Evolutionary conservation across 2,113 vertebrate genomes (phyloP).

Genomic region (Oxyura jamaicensis): DNA sequence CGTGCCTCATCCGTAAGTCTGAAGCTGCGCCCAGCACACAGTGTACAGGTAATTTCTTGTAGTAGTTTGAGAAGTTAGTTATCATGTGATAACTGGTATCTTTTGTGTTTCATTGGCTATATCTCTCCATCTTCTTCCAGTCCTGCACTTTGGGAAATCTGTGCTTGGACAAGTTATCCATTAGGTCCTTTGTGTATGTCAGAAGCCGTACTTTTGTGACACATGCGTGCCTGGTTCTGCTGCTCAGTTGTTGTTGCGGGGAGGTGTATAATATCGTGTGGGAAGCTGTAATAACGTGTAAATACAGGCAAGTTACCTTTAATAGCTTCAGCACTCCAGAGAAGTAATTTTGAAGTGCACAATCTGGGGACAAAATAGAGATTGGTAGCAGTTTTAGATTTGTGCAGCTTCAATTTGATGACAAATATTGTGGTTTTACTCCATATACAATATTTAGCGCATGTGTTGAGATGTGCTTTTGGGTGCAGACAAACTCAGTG

Average conservation of each 20-base stretch:
- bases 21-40: neutral
- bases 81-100: neutral
- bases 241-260: neutral
- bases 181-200: neutral
- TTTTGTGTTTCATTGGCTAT: neutral
- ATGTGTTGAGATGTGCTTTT: neutral
- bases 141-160: neutral
- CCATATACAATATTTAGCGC: neutral
- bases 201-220: neutral
- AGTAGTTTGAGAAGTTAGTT: neutral
- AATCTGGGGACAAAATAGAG: neutral
- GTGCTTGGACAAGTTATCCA: neutral
- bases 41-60: neutral
- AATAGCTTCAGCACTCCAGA: neutral
- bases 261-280: neutral
- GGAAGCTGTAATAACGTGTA: neutral
- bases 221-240: neutral
- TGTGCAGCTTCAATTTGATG: neutral
- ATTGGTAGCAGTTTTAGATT: neutral
- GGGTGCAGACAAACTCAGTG: constrained; percentile 20
- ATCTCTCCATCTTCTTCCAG: neutral
- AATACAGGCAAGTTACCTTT: neutral
- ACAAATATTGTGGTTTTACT: neutral
- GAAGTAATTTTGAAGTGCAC: neutral
- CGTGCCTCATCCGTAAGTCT: neutral